Conservation (phyloP, 2,797 vertebrate genomes). For the Phalloptychus januarius region DNA sequence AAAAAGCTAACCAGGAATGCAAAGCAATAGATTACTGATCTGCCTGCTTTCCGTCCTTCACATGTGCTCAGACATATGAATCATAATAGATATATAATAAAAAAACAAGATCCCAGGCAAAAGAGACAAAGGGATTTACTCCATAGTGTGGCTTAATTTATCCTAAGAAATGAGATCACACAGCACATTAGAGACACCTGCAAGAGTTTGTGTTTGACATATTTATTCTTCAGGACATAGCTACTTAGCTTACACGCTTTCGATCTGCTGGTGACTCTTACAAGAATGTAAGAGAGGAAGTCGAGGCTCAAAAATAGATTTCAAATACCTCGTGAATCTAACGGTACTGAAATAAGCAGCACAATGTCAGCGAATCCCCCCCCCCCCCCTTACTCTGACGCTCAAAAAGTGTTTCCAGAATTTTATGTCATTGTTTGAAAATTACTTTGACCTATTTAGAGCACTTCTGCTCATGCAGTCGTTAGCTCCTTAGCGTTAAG, state of each 20-base stretch:
- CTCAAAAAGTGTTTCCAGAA: background rate
- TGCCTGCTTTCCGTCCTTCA: background rate
- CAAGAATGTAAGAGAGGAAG: background rate
- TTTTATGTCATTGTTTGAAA: background rate
- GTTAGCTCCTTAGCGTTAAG: background rate
- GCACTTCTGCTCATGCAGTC: background rate
- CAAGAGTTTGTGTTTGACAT: background rate
- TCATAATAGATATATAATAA: background rate
- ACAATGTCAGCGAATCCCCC: background rate
- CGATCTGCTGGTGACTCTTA: background rate
- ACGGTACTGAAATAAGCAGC: no score
- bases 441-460: background rate
- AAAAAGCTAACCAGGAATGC: background rate
- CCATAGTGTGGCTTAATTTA: background rate
- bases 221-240: background rate
- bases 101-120: background rate
- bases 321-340: background rate
- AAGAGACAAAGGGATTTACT: background rate
- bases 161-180: background rate
- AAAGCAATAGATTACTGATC: background rate
- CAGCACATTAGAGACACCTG: background rate
- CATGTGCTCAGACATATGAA: background rate
- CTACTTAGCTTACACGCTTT: background rate
- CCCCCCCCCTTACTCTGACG: no score
- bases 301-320: background rate